Conservation (phyloP, 1,140 invertebrate species). For the Zaprionus tsacasi region DNA sequence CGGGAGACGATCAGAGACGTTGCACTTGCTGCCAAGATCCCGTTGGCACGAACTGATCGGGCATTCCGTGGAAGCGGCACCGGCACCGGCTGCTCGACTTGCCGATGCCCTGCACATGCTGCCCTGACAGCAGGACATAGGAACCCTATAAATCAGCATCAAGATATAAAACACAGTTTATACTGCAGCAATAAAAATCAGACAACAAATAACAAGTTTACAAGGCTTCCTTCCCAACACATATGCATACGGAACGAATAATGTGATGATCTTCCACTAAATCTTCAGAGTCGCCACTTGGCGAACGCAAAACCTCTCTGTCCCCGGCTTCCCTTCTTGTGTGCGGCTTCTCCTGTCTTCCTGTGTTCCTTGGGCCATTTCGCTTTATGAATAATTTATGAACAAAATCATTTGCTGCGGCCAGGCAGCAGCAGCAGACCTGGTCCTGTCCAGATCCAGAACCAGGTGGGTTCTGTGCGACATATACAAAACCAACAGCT, state of each 20-base stretch:
- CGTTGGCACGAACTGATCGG: constrained; percentile 1
- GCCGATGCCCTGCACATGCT: constrained; percentile 1
- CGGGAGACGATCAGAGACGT: background rate
- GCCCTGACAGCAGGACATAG: background rate
- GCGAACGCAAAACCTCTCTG: background rate
- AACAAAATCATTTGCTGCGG: constrained; percentile 33
- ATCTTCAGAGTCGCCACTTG: constrained; percentile 12
- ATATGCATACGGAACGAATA: constrained; percentile 5
- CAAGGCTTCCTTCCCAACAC: background rate
- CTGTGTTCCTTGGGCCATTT: constrained; percentile 22
- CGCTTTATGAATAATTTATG: constrained; percentile 68
- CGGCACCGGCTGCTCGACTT: background rate
- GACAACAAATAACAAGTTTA: constrained; percentile 15
- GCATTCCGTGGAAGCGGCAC: background rate
- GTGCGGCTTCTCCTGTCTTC: constrained; percentile 11
- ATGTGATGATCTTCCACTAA: constrained; percentile 15
- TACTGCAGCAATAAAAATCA: constrained; percentile 11
- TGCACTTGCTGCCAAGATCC: background rate
- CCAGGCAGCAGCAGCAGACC: background rate
- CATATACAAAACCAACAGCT: constrained; percentile 8
- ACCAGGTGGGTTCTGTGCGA: constrained; percentile 26
- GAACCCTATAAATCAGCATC: constrained; percentile 8
- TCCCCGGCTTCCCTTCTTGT: background rate
- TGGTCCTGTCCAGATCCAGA: constrained; percentile 5
- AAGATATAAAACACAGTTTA: constrained; percentile 12